These are phyloP conservation scores for Phrynocephalus guinanensis DNA, from an alignment of 2,797 vertebrate species.

Conservation along the genomic window DNA sequence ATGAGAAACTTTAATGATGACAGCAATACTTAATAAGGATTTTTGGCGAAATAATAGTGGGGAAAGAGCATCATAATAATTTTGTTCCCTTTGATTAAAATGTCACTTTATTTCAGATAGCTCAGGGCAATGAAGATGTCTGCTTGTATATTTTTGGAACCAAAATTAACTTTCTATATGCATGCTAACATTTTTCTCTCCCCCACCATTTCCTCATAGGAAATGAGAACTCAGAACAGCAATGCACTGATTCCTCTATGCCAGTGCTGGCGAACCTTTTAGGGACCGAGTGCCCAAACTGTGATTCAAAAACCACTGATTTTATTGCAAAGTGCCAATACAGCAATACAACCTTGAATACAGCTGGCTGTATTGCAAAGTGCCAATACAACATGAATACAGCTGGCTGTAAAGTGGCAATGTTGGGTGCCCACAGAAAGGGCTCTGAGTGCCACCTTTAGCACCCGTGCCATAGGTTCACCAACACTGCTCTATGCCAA, in stretches of 20 bases:
- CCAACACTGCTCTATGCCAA: background rate
- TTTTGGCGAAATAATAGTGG: slow-evolving; percentile 4
- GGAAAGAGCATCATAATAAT: slow-evolving; percentile 18
- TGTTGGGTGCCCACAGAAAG: too few relatives aligned
- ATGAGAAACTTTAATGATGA: background rate
- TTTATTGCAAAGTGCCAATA: too few relatives aligned
- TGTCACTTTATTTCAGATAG: slow-evolving; percentile 24
- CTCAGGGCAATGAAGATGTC: background rate
- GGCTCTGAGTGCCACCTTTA: too few relatives aligned
- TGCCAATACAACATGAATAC: too few relatives aligned
- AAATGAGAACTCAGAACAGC: background rate
- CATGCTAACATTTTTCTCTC: background rate
- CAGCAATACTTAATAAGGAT: slow-evolving; percentile 30
- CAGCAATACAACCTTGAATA: too few relatives aligned
- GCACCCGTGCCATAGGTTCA: too few relatives aligned
- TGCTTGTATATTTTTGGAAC: slow-evolving; percentile 1
- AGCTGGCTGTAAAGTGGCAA: too few relatives aligned
- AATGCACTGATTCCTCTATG: background rate
- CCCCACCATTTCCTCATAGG: background rate
- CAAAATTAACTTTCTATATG: slow-evolving; percentile 12
- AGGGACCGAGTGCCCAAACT: too few relatives aligned
- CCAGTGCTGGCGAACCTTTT: too few relatives aligned
- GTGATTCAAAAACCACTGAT: too few relatives aligned
- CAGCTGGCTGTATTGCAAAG: too few relatives aligned
- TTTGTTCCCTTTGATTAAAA: slow-evolving; percentile 24